Base-by-base conservation (phyloP, 2,797 vertebrate species). In the Sebastes vulpes region DNA sequence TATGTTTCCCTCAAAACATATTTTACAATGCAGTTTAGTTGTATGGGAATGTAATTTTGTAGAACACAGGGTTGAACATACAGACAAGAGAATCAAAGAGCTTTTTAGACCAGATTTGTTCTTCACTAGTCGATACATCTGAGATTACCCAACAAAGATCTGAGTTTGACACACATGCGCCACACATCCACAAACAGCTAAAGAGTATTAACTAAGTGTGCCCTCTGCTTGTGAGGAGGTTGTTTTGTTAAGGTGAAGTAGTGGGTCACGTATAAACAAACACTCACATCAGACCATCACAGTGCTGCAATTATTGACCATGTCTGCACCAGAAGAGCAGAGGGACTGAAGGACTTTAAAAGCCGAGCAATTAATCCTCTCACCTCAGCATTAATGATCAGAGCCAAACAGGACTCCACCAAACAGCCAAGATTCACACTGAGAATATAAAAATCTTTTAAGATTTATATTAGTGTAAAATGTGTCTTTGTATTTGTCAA, bases 291-390 rank as follows among this genome's bases (percentile, higher is more conserved):
- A 52, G 52, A 71, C 25, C 42, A 6, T 67, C 72, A 25, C 78
- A 5, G 48, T 7, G 21, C 42, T 16, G 18, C 67, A 84, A 74
- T 75, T 48, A 88, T 85, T 81, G 83, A 64, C 31, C 32, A 0
- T 12, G 61, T 80, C 73, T 65, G 74, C 20, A 54, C 59, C 72
- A 61, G 65, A 56, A 48, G 78, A 82, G 72, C 78, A 14, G 28
- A 52, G 80, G 67, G 73, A 78, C 61, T 75, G 32, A 83, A 71
- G 28, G 65, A 71, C 9, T 52, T 72, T 32, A 70, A 79, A 79
- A 72, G 70, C 23, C 1, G 3, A 73, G 56, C 61, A 58, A 79
- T 83, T 83, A 85, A 85, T 86, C 77, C 59, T 65, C 75, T 57
- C 74, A 84, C 61, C 82, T 86, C 12, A 10, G 16, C 53, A 3